These are phyloP conservation scores for Columba guinea DNA, from an alignment of 2,797 vertebrate genomes.

Conservation along the genomic window DNA sequence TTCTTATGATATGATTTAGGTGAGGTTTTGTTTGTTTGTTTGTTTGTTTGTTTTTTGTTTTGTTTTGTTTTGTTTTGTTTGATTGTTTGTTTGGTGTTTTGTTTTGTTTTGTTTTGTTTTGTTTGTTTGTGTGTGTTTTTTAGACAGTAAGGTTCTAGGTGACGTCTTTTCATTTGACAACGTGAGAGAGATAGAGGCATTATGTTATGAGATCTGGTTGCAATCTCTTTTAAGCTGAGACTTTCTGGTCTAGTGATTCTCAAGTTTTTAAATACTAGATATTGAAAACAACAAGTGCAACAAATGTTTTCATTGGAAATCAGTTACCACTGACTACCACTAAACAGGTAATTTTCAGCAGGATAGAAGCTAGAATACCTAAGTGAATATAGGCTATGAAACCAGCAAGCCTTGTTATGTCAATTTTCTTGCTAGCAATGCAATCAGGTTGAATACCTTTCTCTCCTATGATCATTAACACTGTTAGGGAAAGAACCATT, in stretches of 20 bases:
- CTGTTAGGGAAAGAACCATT: not conserved
- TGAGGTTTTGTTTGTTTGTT: no score
- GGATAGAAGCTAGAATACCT: not conserved
- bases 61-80: not conserved
- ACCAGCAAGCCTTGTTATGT: not conserved
- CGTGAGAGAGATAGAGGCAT: not conserved
- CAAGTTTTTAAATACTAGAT: not conserved
- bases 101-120: not conserved
- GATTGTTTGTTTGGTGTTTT: not conserved
- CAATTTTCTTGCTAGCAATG: not conserved
- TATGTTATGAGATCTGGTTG: not conserved
- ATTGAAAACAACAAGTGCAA: not conserved
- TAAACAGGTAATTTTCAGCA: conserved; percentile 1
- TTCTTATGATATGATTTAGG: not conserved
- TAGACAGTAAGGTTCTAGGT: not conserved
- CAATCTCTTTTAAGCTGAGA: not conserved
- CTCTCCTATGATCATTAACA: not conserved
- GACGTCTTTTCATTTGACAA: not conserved
- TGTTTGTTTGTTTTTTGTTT: no score
- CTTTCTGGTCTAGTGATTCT: not conserved
- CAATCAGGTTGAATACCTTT: not conserved
- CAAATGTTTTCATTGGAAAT: not conserved
- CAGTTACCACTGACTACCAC: not conserved
- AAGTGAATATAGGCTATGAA: not conserved
- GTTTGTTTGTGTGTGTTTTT: not conserved